A percentile compares a stretch with the other conserved stretches of the same genome.
Conservation (phyloP, 1,140 invertebrate genomes). For the Uloborus diversus region DNA sequence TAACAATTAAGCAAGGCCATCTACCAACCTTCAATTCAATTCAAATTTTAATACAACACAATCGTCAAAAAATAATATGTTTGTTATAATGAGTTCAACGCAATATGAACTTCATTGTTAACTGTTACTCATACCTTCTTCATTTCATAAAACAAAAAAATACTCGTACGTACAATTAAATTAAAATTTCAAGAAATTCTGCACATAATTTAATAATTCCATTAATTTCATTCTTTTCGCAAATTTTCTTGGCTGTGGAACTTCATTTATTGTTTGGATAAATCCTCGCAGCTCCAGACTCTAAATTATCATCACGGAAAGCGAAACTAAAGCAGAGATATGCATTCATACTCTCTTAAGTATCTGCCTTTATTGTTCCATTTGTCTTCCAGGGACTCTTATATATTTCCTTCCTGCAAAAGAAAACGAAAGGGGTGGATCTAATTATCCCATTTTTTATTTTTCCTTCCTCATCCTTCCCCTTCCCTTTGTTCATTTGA, state of each 20-base stretch:
- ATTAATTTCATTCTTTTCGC: neutral
- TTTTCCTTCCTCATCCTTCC: too few relatives aligned
- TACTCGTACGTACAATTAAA: neutral
- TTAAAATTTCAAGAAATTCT: conserved; percentile 1
- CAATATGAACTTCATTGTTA: too few relatives aligned
- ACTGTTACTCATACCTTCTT: too few relatives aligned
- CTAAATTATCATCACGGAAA: conserved; percentile 3
- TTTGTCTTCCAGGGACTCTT: conserved; percentile 11
- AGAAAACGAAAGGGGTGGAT: neutral
- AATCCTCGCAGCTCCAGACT: neutral
- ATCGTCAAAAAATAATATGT: too few relatives aligned
- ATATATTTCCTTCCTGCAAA: neutral
- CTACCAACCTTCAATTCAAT: too few relatives aligned
- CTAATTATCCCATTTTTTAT: conserved; percentile 25
- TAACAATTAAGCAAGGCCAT: too few relatives aligned
- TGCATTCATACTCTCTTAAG: conserved; percentile 30
- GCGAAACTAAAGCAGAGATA: conserved; percentile 3
- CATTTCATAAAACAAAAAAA: too few relatives aligned
- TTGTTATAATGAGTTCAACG: too few relatives aligned
- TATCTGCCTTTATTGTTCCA: conserved; percentile 27
- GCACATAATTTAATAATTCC: neutral
- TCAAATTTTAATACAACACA: too few relatives aligned
- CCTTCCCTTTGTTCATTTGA: too few relatives aligned
- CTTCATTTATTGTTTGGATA: neutral
- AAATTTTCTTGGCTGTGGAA: too few relatives aligned